Evolutionary conservation across 92 coral and sea anemone species (phyloP).

Genomic region (Diadumene lineata): DNA sequence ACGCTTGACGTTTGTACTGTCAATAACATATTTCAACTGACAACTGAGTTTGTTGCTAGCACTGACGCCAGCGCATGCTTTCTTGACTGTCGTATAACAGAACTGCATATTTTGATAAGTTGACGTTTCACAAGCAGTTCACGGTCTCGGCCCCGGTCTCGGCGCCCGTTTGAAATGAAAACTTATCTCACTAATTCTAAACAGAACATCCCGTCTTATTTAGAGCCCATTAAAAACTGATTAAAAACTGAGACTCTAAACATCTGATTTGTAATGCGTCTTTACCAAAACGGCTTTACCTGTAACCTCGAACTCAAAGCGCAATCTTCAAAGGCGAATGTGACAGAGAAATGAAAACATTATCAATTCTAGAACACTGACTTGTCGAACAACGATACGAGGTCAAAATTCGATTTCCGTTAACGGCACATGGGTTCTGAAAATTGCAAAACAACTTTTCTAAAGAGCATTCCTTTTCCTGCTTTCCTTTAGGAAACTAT

Average conservation of each 20-base stretch:
- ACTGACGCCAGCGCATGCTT: too few relatives aligned
- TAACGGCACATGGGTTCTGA: background rate
- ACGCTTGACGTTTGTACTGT: background rate
- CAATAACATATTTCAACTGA: background rate
- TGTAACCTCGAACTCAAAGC: conserved; percentile 22
- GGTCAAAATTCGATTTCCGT: conserved; percentile 21
- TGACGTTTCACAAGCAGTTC: background rate
- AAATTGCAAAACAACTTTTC: background rate
- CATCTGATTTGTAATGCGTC: background rate
- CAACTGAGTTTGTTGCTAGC: too few relatives aligned
- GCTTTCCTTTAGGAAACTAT: background rate
- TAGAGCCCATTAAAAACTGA: background rate
- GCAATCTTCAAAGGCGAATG: conserved; percentile 25
- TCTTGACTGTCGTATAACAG: too few relatives aligned
- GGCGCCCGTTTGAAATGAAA: background rate
- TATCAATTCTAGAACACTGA: conserved; percentile 2
- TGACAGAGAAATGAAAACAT: conserved; percentile 18
- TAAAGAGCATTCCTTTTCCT: background rate
- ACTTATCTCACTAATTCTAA: background rate
- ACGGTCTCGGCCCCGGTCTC: background rate
- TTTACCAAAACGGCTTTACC: too few relatives aligned
- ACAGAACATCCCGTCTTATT: background rate
- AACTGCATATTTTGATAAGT: too few relatives aligned
- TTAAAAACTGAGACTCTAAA: conserved; percentile 12
- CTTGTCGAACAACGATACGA: conserved; percentile 10